These are phyloP conservation scores for Drosophila merina DNA, from an alignment of 2,888 invertebrate species.

Conservation along the genomic window DNA sequence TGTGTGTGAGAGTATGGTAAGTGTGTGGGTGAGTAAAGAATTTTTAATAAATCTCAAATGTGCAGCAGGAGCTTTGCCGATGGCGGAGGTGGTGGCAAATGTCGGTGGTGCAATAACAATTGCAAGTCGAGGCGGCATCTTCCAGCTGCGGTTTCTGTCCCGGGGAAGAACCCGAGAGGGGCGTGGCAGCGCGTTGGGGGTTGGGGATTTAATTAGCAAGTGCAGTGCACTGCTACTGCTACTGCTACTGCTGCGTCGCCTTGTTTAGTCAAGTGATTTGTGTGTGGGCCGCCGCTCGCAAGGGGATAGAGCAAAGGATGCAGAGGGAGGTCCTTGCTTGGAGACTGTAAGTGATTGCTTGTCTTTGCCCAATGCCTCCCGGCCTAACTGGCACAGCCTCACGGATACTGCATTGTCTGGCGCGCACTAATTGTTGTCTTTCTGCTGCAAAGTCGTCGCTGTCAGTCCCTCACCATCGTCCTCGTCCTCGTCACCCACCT, in stretches of 20 bases:
- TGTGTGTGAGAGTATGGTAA: slow-evolving; percentile 10
- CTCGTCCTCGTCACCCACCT: slow-evolving; percentile 28
- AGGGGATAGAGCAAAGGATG: slow-evolving; percentile 23
- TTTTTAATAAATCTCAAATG: slow-evolving; percentile 84
- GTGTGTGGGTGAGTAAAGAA: slow-evolving; percentile 70
- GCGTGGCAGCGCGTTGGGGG: slow-evolving; percentile 44
- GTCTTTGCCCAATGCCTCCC: slow-evolving; percentile 64
- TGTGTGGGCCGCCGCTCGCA: slow-evolving; percentile 50
- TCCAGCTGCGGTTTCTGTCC: slow-evolving; percentile 43
- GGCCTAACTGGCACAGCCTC: slow-evolving; percentile 28
- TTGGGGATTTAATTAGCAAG: slow-evolving; percentile 83
- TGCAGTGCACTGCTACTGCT: slow-evolving; percentile 66
- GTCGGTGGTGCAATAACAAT: slow-evolving; percentile 48
- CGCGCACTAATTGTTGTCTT: slow-evolving; percentile 59
- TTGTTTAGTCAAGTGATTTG: slow-evolving; percentile 79
- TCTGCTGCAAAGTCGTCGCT: slow-evolving; percentile 34
- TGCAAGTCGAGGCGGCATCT: slow-evolving; percentile 70
- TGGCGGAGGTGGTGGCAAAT: slow-evolving; percentile 45
- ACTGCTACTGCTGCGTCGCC: slow-evolving; percentile 59
- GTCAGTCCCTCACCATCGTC: slow-evolving; percentile 1
- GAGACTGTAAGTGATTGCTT: slow-evolving; percentile 75
- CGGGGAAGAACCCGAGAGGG: slow-evolving; percentile 1
- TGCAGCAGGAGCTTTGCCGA: slow-evolving; percentile 55
- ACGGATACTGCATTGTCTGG: slow-evolving; percentile 36
- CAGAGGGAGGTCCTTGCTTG: slow-evolving; percentile 28